These are phyloP conservation scores for Micrastur ruficollis DNA, from an alignment of 2,797 vertebrate species.

Conservation along the genomic window DNA sequence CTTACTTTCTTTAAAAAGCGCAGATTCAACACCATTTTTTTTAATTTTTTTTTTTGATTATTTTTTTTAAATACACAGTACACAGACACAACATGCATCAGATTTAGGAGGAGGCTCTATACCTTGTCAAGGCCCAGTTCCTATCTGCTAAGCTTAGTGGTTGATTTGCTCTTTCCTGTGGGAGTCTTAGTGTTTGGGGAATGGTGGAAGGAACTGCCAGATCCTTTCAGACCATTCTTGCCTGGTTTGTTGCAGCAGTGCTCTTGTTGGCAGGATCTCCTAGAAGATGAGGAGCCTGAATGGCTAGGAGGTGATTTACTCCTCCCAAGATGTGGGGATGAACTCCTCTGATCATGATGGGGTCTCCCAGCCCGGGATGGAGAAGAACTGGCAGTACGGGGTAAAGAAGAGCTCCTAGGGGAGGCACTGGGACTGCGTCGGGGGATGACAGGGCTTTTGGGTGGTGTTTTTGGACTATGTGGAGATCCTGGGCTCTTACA, in stretches of 20 bases:
- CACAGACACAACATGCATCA: conserved; percentile 79
- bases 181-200: conserved; percentile 82
- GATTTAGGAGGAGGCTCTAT: conserved; percentile 65
- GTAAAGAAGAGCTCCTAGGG: conserved; percentile 92
- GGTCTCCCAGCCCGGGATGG: conserved; percentile 89
- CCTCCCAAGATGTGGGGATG: conserved; percentile 83
- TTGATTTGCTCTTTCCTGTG: conserved; percentile 88
- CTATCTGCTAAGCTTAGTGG: conserved; percentile 97
- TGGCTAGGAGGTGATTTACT: conserved; percentile 95
- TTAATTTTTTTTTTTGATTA: not conserved
- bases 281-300: conserved; percentile 91
- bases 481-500: conserved; percentile 83
- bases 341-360: conserved; percentile 83
- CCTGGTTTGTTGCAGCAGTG: conserved; percentile 88
- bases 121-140: conserved; percentile 69
- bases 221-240: conserved; percentile 78
- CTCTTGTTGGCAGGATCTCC: conserved; percentile 89
- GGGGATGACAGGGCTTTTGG: conserved; percentile 88
- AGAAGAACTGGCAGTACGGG: conserved; percentile 95
- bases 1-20: conserved; percentile 70
- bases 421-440: conserved; percentile 94
- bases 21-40: conserved; percentile 70
- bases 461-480: conserved; percentile 84
- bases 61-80: conserved; percentile 73
- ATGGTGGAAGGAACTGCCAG: conserved; percentile 78